phyloP scores from a whole-genome alignment of 2,113 vertebrate species.

The Callithrix jacchus region DNA sequence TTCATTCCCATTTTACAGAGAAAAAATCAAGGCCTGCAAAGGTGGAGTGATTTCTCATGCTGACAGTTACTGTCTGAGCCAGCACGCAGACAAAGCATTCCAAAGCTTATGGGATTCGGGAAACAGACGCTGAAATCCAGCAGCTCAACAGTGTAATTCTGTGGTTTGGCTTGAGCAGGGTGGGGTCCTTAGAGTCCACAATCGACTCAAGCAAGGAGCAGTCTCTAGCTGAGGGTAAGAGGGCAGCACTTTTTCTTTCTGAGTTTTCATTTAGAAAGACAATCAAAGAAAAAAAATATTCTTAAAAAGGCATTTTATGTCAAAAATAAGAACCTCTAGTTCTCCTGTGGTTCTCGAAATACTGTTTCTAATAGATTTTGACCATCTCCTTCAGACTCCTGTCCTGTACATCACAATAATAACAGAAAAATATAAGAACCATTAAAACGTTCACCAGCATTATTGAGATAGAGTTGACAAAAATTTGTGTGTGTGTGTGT shows the following conservation, averaged over 20 bases:
- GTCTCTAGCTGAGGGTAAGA: not conserved
- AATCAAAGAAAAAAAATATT: not conserved
- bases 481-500: no score
- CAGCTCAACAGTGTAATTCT: not conserved
- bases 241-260: not conserved
- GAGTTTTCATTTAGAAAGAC: not conserved
- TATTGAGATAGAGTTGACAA: not conserved
- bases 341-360: slow-evolving; percentile 29
- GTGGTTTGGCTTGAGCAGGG: not conserved
- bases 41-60: not conserved
- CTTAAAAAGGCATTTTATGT: not conserved
- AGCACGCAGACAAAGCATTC: not conserved
- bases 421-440: not conserved
- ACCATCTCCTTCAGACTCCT: not conserved
- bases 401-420: not conserved
- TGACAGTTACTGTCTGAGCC: not conserved
- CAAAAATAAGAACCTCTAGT: not conserved
- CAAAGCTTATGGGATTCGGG: not conserved
- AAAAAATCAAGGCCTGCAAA: not conserved
- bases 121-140: not conserved
- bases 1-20: not conserved
- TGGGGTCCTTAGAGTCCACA: not conserved
- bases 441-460: not conserved
- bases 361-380: not conserved
- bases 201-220: not conserved